Conservation (phyloP, 2,113 vertebrate genomes). For the Oceanodroma tethys region DNA sequence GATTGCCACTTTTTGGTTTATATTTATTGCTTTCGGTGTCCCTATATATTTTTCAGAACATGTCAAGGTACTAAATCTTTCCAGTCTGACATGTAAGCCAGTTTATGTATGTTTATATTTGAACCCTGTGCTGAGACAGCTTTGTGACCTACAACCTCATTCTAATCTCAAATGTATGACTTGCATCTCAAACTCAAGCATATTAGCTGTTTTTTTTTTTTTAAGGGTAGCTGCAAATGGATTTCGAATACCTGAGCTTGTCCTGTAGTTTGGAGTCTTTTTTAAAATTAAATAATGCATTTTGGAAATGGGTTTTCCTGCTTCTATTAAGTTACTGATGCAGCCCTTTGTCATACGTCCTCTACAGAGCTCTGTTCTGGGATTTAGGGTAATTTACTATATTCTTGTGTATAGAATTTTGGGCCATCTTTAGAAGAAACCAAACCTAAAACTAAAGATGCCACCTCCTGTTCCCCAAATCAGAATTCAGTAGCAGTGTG, state of each 20-base stretch:
- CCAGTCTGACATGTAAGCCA: constrained; percentile 12
- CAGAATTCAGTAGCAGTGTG: background rate
- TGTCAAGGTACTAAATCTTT: constrained; percentile 58
- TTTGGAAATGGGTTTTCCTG: background rate
- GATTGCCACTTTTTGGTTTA: constrained; percentile 52
- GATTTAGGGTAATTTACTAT: background rate
- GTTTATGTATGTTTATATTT: constrained; percentile 66
- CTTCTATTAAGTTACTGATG: background rate
- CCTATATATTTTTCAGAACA: constrained; percentile 59
- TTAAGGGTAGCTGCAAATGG: background rate
- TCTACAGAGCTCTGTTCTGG: background rate
- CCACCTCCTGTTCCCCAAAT: background rate
- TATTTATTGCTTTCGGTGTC: constrained; percentile 53
- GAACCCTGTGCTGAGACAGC: constrained; percentile 51
- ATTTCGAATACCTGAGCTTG: background rate
- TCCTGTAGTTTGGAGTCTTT: background rate
- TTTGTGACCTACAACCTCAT: constrained; percentile 62
- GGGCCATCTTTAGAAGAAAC: background rate
- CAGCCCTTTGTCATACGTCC: background rate
- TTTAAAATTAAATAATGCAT: background rate
- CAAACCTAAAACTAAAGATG: background rate
- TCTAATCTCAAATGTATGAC: constrained; percentile 47
- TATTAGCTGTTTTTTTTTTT: background rate
- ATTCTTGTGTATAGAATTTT: background rate
- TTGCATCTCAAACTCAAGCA: constrained; percentile 14